phyloP scores from a whole-genome alignment of 2,888 invertebrate species.

The Callosobruchus maculatus region DNA sequence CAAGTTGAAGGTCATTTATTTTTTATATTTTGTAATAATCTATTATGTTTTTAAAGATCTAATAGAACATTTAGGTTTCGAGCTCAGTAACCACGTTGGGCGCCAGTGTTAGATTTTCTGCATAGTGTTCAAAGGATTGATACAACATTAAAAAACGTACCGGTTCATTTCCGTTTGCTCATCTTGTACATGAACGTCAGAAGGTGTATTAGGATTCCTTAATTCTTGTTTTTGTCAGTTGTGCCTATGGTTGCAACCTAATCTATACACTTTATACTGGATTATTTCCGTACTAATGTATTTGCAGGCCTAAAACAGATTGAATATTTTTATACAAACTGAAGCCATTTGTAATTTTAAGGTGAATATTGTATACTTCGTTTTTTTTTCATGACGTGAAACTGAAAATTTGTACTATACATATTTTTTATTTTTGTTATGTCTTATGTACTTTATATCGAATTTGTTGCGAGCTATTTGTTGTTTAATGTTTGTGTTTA shows the following conservation, averaged over 20 bases:
- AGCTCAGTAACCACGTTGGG: too few relatives aligned
- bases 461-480: not conserved
- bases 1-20: too few relatives aligned
- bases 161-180: too few relatives aligned
- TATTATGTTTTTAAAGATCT: too few relatives aligned
- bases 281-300: not conserved
- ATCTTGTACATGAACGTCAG: too few relatives aligned
- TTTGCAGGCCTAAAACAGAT: not conserved
- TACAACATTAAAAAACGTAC: too few relatives aligned
- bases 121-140: too few relatives aligned
- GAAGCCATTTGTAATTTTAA: not conserved
- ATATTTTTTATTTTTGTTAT: not conserved
- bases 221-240: too few relatives aligned
- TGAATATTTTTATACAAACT: not conserved
- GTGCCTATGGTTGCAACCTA: not conserved
- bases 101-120: too few relatives aligned
- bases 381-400: not conserved
- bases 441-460: not conserved
- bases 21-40: too few relatives aligned
- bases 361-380: not conserved
- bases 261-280: not conserved
- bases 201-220: too few relatives aligned
- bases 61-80: too few relatives aligned
- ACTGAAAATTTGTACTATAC: not conserved
- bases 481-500: not conserved